Base-by-base conservation (phyloP, 2,797 vertebrate species). In the Anisognathus igniventris region DNA sequence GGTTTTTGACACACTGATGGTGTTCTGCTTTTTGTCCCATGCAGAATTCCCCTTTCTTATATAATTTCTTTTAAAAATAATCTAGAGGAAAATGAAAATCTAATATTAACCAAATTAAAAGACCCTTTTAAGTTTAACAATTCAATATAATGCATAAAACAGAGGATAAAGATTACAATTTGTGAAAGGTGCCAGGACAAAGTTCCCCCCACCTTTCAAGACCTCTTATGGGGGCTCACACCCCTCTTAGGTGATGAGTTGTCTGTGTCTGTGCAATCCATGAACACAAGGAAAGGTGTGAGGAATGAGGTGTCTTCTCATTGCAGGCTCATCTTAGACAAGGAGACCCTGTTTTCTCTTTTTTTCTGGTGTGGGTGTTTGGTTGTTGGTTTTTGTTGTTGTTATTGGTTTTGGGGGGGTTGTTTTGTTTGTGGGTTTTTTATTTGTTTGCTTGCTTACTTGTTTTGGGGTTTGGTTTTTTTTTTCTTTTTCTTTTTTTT, bases 181-280 rank as follows among this genome's bases (percentile, higher is more conserved):
- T 54, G 23, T 53, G 70, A 57, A 57, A 18, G 25, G 15, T 65
- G 68, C 24, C 19, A 54, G 48, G 30, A 51, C 48, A 82, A 70
- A 62, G 4, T 47, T 47, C 23, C 48, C 45, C 16, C 16, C 19
- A 31, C 28, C 47, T 33, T 39, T 47, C 22, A 18, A 28, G 27
- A 79, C 6, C 40, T 42, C 45, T 14, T 4, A 2, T 0, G 5
- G 27, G 65, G 35, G 7, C 12, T 65, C 5, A 8, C n/a, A 17
- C 20, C 21, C 28, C 20, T 47, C 66, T 16, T 19, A 20, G 39
- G 53, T 17, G 39, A 61, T 0, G 1, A 45, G 8, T 4, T 37
- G 25, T 40, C 48, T 40, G 48, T 58, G 62, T 42, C 24, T 54
- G 40, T 37, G 27, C 16, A 22, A 28, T 18, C 48, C 33, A 48